phyloP scores from a whole-genome alignment of 2,797 vertebrate species.

The Trachurus trachurus region DNA sequence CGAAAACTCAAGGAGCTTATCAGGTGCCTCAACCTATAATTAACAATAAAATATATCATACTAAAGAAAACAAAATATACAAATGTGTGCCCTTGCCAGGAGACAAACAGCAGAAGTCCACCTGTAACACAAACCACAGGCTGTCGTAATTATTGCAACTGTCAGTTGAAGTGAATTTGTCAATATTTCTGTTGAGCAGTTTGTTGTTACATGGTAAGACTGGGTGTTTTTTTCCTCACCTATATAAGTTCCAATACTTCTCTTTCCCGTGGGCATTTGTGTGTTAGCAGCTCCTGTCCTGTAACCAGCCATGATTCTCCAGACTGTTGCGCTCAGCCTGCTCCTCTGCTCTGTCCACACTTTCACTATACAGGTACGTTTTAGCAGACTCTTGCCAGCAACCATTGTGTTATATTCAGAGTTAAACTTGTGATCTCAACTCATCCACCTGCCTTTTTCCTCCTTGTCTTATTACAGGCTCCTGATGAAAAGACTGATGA shows the following conservation, averaged over 20 bases:
- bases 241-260: conserved; percentile 41
- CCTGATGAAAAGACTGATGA: conserved; percentile 30
- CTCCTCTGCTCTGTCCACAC: conserved; percentile 46
- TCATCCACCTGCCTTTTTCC: background rate
- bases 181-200: background rate
- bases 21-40: too few relatives aligned
- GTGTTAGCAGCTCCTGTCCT: background rate
- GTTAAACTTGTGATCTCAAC: too few relatives aligned
- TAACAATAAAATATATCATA: too few relatives aligned
- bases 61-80: too few relatives aligned
- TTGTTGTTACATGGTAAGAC: too few relatives aligned
- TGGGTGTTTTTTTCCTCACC: conserved; percentile 37
- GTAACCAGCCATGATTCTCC: conserved; percentile 61
- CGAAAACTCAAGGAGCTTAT: too few relatives aligned
- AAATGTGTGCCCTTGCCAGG: too few relatives aligned
- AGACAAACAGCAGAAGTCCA: background rate
- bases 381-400: background rate
- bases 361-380: conserved; percentile 56
- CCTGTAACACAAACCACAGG: conserved; percentile 16
- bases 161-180: background rate
- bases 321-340: conserved; percentile 36
- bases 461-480: conserved; percentile 38
- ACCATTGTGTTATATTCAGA: background rate
- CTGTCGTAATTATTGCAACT: conserved; percentile 23
- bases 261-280: background rate